Base-by-base conservation (phyloP, 2,888 invertebrate genomes). In the Cataglyphis livida region DNA sequence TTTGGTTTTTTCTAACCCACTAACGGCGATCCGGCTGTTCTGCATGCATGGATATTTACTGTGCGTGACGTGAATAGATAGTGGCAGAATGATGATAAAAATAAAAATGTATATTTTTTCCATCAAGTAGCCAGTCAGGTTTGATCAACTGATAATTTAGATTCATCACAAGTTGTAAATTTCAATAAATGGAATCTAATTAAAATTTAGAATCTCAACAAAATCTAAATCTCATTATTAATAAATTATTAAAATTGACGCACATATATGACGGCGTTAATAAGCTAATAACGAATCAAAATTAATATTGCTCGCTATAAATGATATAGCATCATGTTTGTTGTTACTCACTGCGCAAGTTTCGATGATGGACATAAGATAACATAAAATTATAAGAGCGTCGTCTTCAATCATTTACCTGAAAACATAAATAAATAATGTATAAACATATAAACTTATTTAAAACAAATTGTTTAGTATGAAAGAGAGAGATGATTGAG, bases 1-100 rank as follows among this genome's bases (percentile, higher is more conserved):
- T 25, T 25, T 25, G 25, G 25, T 32, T 32, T 54, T 66, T 51
- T 48, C 66, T 66, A 54, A 76, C 54, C 54, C 66, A 66, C 28
- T 76, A 76, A 76, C n/a, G 75, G 64, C 38, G 38, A 65, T 41
- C 28, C 38, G 28, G 38, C n/a, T 41, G 38, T 41, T 57, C 41
- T 15, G 38, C 76, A n/a, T 6, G 54, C 38, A 21, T 10, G 62
- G 15, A 32, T 15, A n/a, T 15, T 76, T 28, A 28, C 12, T 9
- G 38, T 35, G 65, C 75, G 64, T 76, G 54, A 76, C 51, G 51
- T 3, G 7, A 65, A 38, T n/a, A 18, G 32, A 75, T 38, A 65
- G n/a, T 65, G 35, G 51, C n/a, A 32, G 38, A 32, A n/a, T 35
- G 12, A 51, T 6, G n/a, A 54, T 12, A 28, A 5, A 12, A 38